Conservation (phyloP, 1,140 invertebrate species). For the Riptortus pedestris region DNA sequence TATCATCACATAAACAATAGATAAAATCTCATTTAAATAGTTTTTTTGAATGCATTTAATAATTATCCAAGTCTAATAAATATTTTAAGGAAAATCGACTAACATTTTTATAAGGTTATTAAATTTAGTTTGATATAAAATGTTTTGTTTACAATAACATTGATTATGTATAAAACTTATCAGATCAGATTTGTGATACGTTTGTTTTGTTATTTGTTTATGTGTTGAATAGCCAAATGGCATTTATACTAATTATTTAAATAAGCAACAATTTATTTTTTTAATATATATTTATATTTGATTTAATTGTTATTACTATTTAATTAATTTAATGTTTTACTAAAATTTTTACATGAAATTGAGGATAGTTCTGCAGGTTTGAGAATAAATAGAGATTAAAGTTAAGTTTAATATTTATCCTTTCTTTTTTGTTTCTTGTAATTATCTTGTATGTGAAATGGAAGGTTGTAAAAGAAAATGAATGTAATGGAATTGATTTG, state of each 20-base stretch:
- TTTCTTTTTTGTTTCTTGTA: no score
- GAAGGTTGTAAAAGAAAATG: background rate
- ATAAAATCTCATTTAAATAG: no score
- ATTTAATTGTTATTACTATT: background rate
- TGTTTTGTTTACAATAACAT: no score
- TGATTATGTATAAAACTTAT: no score
- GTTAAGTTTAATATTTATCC: no score
- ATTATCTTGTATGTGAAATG: no score
- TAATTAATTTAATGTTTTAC: conserved; percentile 2
- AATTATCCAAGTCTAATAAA: no score
- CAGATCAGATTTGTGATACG: background rate
- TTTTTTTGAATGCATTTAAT: no score
- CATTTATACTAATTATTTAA: conserved; percentile 2
- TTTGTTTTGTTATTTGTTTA: background rate
- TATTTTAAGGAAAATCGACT: no score
- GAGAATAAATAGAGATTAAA: background rate
- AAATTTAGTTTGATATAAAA: no score
- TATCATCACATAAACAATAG: no score
- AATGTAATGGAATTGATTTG: conserved; percentile 3
- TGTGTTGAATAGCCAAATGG: background rate
- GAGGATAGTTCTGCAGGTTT: background rate
- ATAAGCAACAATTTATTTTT: conserved; percentile 4
- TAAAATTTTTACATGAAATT: background rate
- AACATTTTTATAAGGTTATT: no score
- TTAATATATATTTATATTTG: conserved; percentile 3